phyloP scores from a whole-genome alignment of 2,888 invertebrate species.

The Mythimna lalbum region DNA sequence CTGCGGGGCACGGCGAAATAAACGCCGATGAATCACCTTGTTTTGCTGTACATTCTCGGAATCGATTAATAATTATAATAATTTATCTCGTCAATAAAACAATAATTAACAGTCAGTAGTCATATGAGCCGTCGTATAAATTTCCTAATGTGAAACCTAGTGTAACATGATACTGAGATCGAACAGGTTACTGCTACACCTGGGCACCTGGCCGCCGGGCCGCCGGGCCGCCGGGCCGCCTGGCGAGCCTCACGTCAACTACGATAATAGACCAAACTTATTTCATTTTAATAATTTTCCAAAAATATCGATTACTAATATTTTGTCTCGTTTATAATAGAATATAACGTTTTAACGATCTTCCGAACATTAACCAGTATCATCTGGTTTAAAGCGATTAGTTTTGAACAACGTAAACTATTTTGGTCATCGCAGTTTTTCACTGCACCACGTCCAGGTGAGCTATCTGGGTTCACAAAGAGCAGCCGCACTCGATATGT shows the following conservation, averaged over 20 bases:
- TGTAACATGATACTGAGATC: slow-evolving; percentile 84
- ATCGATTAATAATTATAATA: slow-evolving; percentile 87
- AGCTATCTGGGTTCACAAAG: slow-evolving; percentile 56
- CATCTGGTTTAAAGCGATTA: slow-evolving; percentile 20
- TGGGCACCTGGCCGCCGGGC: slow-evolving; percentile 85
- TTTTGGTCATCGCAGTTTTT: slow-evolving; percentile 29
- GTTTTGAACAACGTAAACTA: slow-evolving; percentile 9
- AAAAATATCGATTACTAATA: slow-evolving; percentile 75
- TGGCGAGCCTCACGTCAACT: slow-evolving; percentile 81
- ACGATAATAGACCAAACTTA: slow-evolving; percentile 82
- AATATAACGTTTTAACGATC: slow-evolving; percentile 25
- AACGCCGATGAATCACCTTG: slow-evolving; percentile 86
- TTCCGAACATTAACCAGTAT: slow-evolving; percentile 24
- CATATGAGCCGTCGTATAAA: slow-evolving; percentile 89
- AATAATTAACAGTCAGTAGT: slow-evolving; percentile 89
- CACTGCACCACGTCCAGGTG: slow-evolving; percentile 19
- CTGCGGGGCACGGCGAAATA: slow-evolving; percentile 77
- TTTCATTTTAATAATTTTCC: slow-evolving; percentile 75
- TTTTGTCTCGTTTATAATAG: slow-evolving; percentile 36
- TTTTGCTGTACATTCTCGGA: slow-evolving; percentile 88
- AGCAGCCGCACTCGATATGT: slow-evolving; percentile 71
- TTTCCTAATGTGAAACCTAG: slow-evolving; percentile 90
- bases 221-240: slow-evolving; percentile 74
- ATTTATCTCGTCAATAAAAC: slow-evolving; percentile 88
- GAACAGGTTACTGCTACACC: slow-evolving; percentile 86